phyloP scores from a whole-genome alignment of 2,113 vertebrate genomes.

The Percopsis transmontana region DNA sequence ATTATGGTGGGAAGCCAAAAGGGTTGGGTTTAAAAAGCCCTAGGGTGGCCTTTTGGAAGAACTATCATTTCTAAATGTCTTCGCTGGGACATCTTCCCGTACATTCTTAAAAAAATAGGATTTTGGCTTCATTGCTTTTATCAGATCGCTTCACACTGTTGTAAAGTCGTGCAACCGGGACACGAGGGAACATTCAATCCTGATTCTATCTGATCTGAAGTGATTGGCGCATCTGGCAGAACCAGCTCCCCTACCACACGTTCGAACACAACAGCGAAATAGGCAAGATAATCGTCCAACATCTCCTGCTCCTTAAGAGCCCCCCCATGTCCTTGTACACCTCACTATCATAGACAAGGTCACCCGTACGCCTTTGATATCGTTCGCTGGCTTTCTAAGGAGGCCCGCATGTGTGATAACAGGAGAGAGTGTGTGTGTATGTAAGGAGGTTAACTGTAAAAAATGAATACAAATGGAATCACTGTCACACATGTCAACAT shows the following conservation, averaged over 20 bases:
- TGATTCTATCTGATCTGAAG: slow-evolving; percentile 35
- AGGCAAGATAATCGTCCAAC: slow-evolving; percentile 38
- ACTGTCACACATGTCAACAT: slow-evolving; percentile 29
- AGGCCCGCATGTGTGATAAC: slow-evolving; percentile 6
- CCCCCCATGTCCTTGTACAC: slow-evolving; percentile 47
- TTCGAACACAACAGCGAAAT: slow-evolving; percentile 15
- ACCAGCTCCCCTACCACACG: slow-evolving; percentile 16
- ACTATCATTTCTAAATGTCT: slow-evolving; percentile 29
- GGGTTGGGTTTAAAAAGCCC: slow-evolving; percentile 44
- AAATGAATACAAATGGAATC: too few relatives aligned
- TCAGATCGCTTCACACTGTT: slow-evolving; percentile 40
- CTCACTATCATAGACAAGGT: slow-evolving; percentile 69
- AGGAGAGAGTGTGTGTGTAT: slow-evolving; percentile 2
- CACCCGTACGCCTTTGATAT: slow-evolving; percentile 46
- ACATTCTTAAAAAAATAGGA: slow-evolving; percentile 32
- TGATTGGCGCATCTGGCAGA: slow-evolving; percentile 29
- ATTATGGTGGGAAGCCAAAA: slow-evolving; percentile 41
- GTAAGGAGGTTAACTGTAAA: slow-evolving; percentile 33
- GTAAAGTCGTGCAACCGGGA: slow-evolving; percentile 42
- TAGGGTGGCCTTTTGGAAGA: slow-evolving; percentile 38
- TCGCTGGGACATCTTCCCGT: slow-evolving; percentile 7
- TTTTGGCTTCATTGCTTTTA: slow-evolving; percentile 53
- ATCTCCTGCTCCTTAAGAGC: slow-evolving; percentile 27
- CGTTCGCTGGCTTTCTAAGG: slow-evolving; percentile 40
- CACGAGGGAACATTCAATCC: slow-evolving; percentile 32